These are phyloP conservation scores for Sitobion miscanthi DNA, from an alignment of 1,140 invertebrate species.

Conservation along the genomic window DNA sequence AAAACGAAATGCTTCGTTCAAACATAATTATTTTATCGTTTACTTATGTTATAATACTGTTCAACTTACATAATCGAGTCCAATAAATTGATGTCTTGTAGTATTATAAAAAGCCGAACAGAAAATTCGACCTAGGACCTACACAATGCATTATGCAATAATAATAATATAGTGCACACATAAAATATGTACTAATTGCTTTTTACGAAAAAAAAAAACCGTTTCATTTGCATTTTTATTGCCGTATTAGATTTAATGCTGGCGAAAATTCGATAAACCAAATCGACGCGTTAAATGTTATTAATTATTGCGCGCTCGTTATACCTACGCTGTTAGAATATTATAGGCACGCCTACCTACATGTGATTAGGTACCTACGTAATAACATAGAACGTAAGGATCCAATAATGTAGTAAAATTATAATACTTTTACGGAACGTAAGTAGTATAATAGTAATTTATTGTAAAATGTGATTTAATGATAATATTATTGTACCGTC, in stretches of 20 bases:
- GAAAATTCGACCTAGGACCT: background rate
- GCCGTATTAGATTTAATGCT: background rate
- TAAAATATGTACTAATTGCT: background rate
- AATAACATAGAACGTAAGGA: background rate
- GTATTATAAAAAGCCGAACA: background rate
- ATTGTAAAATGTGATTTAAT: background rate
- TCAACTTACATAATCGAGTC: background rate
- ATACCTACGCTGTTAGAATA: background rate
- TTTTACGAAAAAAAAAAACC: background rate
- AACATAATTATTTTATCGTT: constrained; percentile 11
- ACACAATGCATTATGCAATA: background rate
- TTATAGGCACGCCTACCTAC: background rate
- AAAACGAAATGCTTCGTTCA: background rate
- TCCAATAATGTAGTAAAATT: background rate
- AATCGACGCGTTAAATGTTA: background rate
- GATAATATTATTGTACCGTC: background rate
- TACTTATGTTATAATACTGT: background rate
- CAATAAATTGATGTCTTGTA: background rate
- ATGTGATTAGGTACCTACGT: background rate
- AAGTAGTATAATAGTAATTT: too few relatives aligned
- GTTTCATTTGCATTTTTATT: background rate
- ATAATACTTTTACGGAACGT: background rate
- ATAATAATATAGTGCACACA: background rate
- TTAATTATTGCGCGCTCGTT: background rate
- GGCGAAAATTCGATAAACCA: background rate